Conservation (phyloP, 2,797 vertebrate species). For the Lutjanus campechanus region DNA sequence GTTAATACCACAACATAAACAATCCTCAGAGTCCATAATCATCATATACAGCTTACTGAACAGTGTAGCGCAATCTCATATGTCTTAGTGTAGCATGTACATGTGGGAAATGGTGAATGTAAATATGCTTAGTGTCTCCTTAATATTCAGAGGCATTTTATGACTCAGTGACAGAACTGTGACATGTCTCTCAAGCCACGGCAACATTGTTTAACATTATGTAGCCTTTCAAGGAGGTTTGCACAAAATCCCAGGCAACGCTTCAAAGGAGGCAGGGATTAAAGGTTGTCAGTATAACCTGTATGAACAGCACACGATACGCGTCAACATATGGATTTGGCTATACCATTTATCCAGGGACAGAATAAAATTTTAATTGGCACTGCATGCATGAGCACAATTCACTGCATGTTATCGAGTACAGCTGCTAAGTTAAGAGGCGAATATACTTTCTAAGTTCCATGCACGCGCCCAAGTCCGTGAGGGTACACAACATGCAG, state of each 20-base stretch:
- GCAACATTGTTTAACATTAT: neutral
- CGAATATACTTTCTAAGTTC: neutral
- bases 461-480: neutral
- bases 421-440: neutral
- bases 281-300: neutral
- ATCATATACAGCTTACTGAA: neutral
- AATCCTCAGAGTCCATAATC: conserved; percentile 13
- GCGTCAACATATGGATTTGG: neutral
- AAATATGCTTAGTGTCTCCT: neutral
- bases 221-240: neutral
- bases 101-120: neutral
- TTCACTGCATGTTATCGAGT: neutral
- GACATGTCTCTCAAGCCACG: neutral
- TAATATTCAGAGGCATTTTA: neutral
- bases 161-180: neutral
- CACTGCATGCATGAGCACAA: neutral
- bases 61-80: too few species aligned
- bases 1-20: neutral
- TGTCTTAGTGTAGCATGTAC: neutral
- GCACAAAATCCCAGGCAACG: neutral
- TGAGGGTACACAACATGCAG: neutral
- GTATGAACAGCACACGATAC: neutral
- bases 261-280: neutral
- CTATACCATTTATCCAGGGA: neutral
- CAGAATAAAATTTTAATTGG: neutral